Base-by-base conservation (phyloP, 2,113 vertebrate genomes). In the Lasiurus cinereus region DNA sequence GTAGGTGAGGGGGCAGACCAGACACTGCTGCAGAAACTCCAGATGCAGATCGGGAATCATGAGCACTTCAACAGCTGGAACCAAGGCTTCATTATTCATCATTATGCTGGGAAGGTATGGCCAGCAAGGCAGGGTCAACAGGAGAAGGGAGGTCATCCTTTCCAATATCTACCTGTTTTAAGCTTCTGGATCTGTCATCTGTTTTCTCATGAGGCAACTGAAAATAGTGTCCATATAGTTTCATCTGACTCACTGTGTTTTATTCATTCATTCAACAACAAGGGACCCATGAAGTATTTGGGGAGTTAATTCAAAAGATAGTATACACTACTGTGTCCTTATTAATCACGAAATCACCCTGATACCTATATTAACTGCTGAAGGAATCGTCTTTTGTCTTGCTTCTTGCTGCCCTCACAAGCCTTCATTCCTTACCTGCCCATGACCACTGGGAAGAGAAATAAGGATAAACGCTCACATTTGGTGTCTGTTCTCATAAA, bases 11-110 rank as follows among this genome's bases (percentile, higher is more conserved):
- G 99, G 0, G 99, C 99, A 0, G 99, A 99, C 97, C 99, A 99
- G 98, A 99, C 99, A 0, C 98, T 99, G 98, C 98, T 99, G 50
- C 99, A 99, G 98, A 99, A 99, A 80, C 99, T 99, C 56, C 97
- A 99, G 95, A 99, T 99, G 98, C 99, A 99, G 97, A 99, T 99
- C 94, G 99, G 99, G 96, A 99, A 98, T n/a, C 99, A 99, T 0
- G 99, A 99, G 73, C 99, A 99, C 97, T 99, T 99, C 98, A 99
- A 99, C 98, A 99, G 99, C 98, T 99, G 99, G 99, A 99, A 99
- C 97, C 99, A 99, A 95, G 99, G 99, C 82, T 99, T 99, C 98
- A 99, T 99, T 95, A 99, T 99, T 78, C 99, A 99, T 97, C 99
- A 99, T 97, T 99, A 99, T 0, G 99, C 99, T 16, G 99, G 99